Evolutionary conservation across 2,888 invertebrate genomes (phyloP).

Genomic region (Sarcophaga carnaria): DNA sequence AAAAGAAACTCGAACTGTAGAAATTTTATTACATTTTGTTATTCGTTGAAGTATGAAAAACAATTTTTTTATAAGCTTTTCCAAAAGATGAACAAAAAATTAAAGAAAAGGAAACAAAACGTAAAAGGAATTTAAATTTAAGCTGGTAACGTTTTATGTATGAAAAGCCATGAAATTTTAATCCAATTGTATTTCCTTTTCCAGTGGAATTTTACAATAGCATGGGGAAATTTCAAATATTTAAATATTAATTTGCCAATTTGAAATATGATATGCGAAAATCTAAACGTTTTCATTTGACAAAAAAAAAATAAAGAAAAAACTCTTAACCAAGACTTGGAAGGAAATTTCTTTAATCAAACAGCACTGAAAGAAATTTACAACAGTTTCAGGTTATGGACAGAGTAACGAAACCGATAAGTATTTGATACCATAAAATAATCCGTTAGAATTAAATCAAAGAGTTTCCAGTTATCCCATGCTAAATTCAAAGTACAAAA

Average conservation of each 20-base stretch:
- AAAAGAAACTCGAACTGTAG: background rate
- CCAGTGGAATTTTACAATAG: background rate
- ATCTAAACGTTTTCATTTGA: slow-evolving; percentile 19
- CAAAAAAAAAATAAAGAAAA: background rate
- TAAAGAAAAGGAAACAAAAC: slow-evolving; percentile 5
- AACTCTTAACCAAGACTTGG: background rate
- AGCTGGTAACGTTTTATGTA: slow-evolving; percentile 12
- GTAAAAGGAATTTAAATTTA: slow-evolving; percentile 31
- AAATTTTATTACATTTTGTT: slow-evolving; percentile 54
- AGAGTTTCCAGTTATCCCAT: no score
- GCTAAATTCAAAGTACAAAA: no score
- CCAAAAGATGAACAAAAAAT: background rate
- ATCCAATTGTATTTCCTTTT: slow-evolving; percentile 32
- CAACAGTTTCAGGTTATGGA: no score
- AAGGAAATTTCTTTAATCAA: background rate
- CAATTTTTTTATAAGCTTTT: slow-evolving; percentile 41
- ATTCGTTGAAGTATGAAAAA: slow-evolving; percentile 59
- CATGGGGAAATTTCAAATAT: slow-evolving; percentile 9
- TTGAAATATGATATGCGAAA: slow-evolving; percentile 20
- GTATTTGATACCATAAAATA: no score
- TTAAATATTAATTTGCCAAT: slow-evolving; percentile 37
- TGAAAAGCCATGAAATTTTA: slow-evolving; percentile 44
- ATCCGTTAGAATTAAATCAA: no score
- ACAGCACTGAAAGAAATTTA: no score
- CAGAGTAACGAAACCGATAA: no score